These are phyloP conservation scores for Psophia crepitans DNA, from an alignment of 2,113 vertebrate species.

Conservation along the genomic window DNA sequence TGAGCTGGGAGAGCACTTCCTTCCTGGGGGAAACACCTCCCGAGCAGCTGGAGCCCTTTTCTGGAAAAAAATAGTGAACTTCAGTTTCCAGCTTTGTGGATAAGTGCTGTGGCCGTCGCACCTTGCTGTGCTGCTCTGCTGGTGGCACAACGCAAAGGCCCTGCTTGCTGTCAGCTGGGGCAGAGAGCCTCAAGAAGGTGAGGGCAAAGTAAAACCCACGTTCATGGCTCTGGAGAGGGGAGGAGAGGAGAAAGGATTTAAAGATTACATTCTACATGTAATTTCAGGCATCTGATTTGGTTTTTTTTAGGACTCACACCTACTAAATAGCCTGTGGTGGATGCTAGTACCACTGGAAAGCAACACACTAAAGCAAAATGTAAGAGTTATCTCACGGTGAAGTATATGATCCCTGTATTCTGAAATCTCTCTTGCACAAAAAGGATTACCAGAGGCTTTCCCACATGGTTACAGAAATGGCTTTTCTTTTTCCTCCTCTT, in stretches of 20 bases:
- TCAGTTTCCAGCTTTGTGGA: neutral
- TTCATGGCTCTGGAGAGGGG: neutral
- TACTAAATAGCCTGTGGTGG: neutral
- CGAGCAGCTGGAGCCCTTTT: neutral
- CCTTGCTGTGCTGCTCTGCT: neutral
- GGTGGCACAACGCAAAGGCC: neutral
- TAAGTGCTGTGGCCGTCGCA: neutral
- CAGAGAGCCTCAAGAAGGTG: neutral
- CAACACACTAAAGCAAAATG: neutral
- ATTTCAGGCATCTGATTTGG: neutral
- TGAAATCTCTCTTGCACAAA: neutral
- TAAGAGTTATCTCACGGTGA: neutral
- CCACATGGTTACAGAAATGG: neutral
- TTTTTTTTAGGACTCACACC: neutral
- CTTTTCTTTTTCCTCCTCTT: neutral
- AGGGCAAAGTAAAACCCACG: neutral
- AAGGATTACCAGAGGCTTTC: neutral
- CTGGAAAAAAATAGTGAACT: neutral
- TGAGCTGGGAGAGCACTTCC: neutral
- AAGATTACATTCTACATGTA: neutral
- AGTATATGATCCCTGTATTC: neutral
- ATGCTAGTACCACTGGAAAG: neutral
- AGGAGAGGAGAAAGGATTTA: neutral
- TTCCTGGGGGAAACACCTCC: accelerated
- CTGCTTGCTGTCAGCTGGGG: neutral